phyloP scores from a whole-genome alignment of 1,140 invertebrate species.

The Bilobella aurantiaca region DNA sequence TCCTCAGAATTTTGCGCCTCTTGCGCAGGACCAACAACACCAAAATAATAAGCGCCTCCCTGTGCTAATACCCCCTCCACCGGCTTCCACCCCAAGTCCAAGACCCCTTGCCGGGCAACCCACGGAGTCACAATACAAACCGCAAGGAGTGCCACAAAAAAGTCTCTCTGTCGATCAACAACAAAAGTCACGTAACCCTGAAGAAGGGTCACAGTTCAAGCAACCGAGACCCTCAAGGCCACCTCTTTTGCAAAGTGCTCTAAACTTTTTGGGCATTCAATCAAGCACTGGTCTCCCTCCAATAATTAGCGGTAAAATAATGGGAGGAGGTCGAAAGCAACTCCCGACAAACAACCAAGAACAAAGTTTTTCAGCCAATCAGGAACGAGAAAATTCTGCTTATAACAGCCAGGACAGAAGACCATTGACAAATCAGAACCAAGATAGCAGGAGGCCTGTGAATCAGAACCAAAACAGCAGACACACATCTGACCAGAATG shows the following conservation, averaged over 20 bases:
- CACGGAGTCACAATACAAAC: not conserved
- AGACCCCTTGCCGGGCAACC: not conserved
- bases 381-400: no score
- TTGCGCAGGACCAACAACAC: not conserved
- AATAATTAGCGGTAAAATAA: constrained; percentile 15
- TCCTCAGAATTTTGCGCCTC: not conserved
- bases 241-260: constrained; percentile 12
- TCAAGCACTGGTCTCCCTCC: constrained; percentile 15
- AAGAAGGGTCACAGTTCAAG: not conserved
- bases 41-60: not conserved
- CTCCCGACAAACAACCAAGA: not conserved
- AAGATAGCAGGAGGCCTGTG: no score
- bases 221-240: constrained; percentile 2
- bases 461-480: no score
- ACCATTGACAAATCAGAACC: no score
- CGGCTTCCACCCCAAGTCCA: not conserved
- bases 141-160: not conserved
- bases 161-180: no score
- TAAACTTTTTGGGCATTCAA: constrained; percentile 21
- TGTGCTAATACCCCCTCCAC: constrained; percentile 10
- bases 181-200: no score
- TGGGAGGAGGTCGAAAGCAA: not conserved
- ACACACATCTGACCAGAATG: no score
- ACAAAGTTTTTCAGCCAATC: not conserved
- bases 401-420: no score